phyloP scores from a whole-genome alignment of 2,888 invertebrate species.

The Escarpia spicata region DNA sequence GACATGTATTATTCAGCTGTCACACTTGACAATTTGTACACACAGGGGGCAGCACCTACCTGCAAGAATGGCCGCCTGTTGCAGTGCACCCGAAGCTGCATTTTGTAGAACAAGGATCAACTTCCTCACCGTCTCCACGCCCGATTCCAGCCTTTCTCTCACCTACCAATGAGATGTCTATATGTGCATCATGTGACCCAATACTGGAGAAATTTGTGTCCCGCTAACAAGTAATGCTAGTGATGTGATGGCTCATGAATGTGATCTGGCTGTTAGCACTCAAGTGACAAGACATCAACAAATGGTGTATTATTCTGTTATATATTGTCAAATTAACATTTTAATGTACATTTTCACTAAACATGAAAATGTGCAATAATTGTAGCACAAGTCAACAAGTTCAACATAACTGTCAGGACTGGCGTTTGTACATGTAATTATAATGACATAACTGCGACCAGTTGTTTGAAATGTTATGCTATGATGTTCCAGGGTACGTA shows the following conservation, averaged over 20 bases:
- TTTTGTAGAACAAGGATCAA: conserved; percentile 35
- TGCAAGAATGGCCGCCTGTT: conserved; percentile 38
- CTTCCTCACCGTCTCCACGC: conserved; percentile 35
- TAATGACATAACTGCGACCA: too few species aligned
- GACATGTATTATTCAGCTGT: not conserved
- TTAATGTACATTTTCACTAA: too few species aligned
- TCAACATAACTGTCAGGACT: too few species aligned
- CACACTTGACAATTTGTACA: not conserved
- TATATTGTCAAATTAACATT: too few species aligned
- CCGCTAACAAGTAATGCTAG: not conserved
- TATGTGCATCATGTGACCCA: not conserved
- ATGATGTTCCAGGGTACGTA: too few species aligned
- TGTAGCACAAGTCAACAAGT: too few species aligned
- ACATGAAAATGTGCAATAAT: too few species aligned
- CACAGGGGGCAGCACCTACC: conserved; percentile 32
- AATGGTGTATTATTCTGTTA: too few species aligned
- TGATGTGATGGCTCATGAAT: not conserved
- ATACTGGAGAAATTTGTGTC: not conserved
- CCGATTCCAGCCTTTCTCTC: conserved; percentile 34
- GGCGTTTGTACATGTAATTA: too few species aligned
- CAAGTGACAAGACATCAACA: too few species aligned
- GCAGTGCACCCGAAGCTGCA: conserved; percentile 30
- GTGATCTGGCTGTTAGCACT: too few species aligned
- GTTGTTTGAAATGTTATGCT: too few species aligned
- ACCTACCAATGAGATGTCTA: conserved; percentile 30